phyloP scores from a whole-genome alignment of 2,888 invertebrate species.

The Agrochola lota region DNA sequence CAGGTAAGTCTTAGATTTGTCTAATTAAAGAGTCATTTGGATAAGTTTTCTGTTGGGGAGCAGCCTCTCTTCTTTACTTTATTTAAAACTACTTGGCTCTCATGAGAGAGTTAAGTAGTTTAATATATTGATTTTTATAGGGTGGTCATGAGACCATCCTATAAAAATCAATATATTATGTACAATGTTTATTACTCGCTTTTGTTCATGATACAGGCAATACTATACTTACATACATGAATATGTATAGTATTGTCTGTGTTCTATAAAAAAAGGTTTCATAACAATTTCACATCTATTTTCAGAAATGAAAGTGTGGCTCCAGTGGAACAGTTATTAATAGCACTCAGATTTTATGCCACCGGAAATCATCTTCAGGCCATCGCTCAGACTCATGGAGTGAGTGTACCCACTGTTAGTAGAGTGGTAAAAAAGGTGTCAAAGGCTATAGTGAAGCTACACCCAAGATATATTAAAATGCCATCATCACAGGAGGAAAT shows the following conservation, averaged over 20 bases:
- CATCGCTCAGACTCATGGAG: conserved; percentile 31
- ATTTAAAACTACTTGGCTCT: not conserved
- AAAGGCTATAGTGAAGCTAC: conserved; percentile 27
- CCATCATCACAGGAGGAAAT: conserved; percentile 24
- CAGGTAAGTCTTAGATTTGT: not conserved
- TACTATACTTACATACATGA: not conserved
- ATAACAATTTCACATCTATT: not conserved
- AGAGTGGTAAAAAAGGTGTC: conserved; percentile 45
- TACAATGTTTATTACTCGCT: not conserved
- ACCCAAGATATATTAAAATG: conserved; percentile 18
- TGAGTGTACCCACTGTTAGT: conserved; percentile 43
- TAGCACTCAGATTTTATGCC: conserved; percentile 48
- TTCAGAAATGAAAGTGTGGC: conserved; percentile 35
- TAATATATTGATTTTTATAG: no score
- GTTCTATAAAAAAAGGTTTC: no score
- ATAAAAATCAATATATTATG: not conserved
- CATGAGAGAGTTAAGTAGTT: no score
- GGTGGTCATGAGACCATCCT: no score
- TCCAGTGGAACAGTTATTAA: conserved; percentile 41
- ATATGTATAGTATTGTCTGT: not conserved
- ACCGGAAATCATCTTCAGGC: conserved; percentile 39
- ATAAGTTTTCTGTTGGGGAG: not conserved
- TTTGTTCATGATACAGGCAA: not conserved
- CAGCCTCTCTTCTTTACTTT: no score
- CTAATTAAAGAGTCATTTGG: not conserved